Conservation (phyloP, 2,797 vertebrate species). For the Iguana delicatissima region DNA sequence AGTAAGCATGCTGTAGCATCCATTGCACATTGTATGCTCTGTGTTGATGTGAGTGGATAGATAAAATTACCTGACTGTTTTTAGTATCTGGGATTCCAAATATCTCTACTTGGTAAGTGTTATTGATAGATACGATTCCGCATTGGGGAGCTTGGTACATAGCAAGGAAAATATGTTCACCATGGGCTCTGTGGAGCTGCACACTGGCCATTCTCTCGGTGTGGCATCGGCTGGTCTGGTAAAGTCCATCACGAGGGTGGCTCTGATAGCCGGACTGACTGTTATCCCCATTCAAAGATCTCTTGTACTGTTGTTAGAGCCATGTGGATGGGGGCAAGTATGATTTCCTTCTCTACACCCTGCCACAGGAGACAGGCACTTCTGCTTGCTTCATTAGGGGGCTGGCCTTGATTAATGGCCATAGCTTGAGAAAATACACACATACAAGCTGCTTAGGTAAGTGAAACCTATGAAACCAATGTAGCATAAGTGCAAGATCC, state of each 20-base stretch:
- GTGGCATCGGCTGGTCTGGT: too few relatives aligned
- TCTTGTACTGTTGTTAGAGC: neutral
- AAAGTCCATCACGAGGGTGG: neutral
- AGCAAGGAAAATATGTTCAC: neutral
- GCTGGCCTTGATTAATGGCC: conserved; percentile 56
- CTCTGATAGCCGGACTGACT: neutral
- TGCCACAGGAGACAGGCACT: neutral
- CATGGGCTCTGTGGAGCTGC: neutral
- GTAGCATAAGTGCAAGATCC: conserved; percentile 25
- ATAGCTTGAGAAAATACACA: conserved; percentile 38
- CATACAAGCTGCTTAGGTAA: conserved; percentile 49
- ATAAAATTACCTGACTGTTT: neutral
- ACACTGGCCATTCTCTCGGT: neutral
- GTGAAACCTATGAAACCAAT: conserved; percentile 49
- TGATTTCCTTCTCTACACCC: too few relatives aligned
- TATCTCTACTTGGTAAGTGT: neutral
- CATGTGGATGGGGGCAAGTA: neutral
- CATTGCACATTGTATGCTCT: neutral
- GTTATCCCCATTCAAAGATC: neutral
- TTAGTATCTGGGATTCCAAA: too few relatives aligned
- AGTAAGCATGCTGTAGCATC: neutral
- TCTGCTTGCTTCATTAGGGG: neutral
- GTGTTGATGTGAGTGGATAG: neutral
- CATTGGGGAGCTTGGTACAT: neutral
- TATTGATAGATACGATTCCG: neutral